A percentile compares a stretch with the other conserved stretches of the same genome.
phyloP scores from a whole-genome alignment of 2,797 vertebrate genomes.

The Sparus aurata region DNA sequence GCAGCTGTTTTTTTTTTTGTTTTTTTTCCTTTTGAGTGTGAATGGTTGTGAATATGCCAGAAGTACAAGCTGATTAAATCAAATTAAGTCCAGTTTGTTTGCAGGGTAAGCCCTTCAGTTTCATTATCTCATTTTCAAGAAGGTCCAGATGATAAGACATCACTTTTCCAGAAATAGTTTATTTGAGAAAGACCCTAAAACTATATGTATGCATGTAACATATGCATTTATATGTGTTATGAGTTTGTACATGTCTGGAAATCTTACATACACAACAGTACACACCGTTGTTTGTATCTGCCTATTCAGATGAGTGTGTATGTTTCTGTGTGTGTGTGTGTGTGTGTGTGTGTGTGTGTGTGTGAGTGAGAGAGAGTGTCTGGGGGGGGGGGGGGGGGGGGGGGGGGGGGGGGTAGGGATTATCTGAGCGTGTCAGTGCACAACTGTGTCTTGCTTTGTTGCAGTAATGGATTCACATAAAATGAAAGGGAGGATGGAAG shows the following conservation, averaged over 20 bases:
- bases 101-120: constrained; percentile 24
- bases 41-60: constrained; percentile 52
- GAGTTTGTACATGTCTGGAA: neutral
- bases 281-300: constrained; percentile 28
- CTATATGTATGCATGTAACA: neutral
- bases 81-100: constrained; percentile 47
- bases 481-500: constrained; percentile 74
- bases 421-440: constrained; percentile 70
- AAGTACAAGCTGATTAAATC: constrained; percentile 46
- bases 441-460: constrained; percentile 80
- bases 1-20: constrained; percentile 38
- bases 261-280: neutral
- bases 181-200: neutral
- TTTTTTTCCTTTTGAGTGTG: neutral
- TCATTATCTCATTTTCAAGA: constrained; percentile 23
- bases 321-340: constrained; percentile 17
- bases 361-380: constrained; percentile 12
- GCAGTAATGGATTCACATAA: constrained; percentile 76
- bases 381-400: constrained; percentile 19
- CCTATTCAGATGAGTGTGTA: constrained; percentile 5
- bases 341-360: constrained; percentile 12
- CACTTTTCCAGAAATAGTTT: constrained; percentile 11
- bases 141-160: constrained; percentile 7
- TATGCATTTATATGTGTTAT: neutral
- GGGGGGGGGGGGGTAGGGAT: constrained; percentile 47